Conservation (phyloP, 2,888 invertebrate species). For the Epistrophe eligans region DNA sequence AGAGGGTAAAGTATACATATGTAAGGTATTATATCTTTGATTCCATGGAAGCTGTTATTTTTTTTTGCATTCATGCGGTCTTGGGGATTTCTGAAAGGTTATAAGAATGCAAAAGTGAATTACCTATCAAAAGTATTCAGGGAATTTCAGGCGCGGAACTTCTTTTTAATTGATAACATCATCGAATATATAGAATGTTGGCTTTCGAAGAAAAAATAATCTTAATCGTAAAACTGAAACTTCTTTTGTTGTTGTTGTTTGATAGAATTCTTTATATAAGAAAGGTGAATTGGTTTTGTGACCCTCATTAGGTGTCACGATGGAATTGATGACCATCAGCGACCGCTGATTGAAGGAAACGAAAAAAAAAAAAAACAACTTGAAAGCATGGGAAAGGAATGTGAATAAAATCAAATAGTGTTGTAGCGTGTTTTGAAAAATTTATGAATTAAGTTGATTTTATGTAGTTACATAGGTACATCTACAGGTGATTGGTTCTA, state of each 20-base stretch:
- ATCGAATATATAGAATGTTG: conserved; percentile 18
- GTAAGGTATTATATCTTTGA: conserved; percentile 34
- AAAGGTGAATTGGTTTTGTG: conserved; percentile 41
- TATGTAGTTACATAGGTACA: neutral
- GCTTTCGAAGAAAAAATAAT: conserved; percentile 45
- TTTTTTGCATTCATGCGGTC: conserved; percentile 5
- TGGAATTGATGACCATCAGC: conserved; percentile 20
- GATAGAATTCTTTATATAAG: conserved; percentile 16
- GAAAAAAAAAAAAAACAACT: neutral
- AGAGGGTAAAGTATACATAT: neutral
- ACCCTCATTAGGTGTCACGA: conserved; percentile 41
- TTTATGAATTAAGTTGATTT: neutral
- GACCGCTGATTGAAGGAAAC: neutral
- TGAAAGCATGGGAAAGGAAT: conserved; percentile 30
- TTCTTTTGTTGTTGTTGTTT: neutral
- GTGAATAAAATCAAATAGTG: neutral
- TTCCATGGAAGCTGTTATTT: conserved; percentile 57
- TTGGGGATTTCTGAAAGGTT: conserved; percentile 14
- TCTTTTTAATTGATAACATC: conserved; percentile 67
- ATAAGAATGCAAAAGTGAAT: conserved; percentile 48
- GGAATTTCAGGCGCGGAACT: conserved; percentile 51
- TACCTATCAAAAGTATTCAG: conserved; percentile 47
- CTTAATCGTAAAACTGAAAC: conserved; percentile 26
- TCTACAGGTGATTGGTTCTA: neutral
- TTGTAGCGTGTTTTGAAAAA: neutral